phyloP scores from a whole-genome alignment of 1,140 invertebrate genomes.

The Calycopis cecrops region DNA sequence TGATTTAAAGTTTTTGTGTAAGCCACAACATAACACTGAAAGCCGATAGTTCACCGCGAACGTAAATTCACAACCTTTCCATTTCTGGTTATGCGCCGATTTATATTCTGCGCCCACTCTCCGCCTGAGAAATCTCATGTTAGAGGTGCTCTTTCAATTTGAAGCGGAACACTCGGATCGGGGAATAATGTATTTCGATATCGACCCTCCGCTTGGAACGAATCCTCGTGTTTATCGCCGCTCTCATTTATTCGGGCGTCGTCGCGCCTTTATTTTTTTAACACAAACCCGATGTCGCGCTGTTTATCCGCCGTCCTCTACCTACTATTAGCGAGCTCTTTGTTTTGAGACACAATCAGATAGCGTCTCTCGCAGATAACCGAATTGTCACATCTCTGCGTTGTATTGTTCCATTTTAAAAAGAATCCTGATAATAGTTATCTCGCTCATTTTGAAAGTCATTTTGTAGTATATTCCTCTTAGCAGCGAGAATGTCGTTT shows the following conservation, averaged over 20 bases:
- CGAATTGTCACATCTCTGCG: constrained; percentile 52
- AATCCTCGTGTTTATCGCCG: constrained; percentile 73
- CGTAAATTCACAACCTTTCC: constrained; percentile 66
- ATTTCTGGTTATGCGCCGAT: constrained; percentile 73
- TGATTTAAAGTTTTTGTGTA: constrained; percentile 18
- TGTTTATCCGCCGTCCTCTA: constrained; percentile 61
- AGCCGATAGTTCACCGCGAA: constrained; percentile 44
- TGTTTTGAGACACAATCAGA: constrained; percentile 60
- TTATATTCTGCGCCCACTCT: constrained; percentile 74
- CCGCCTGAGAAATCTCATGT: constrained; percentile 73
- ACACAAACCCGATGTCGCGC: constrained; percentile 54
- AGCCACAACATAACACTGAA: constrained; percentile 20
- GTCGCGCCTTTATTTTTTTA: constrained; percentile 73
- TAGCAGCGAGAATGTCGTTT: too few species aligned
- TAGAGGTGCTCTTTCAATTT: constrained; percentile 75
- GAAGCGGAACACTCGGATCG: constrained; percentile 74
- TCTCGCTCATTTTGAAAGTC: too few species aligned
- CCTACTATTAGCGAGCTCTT: constrained; percentile 63
- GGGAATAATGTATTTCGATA: constrained; percentile 75
- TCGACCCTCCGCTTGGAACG: constrained; percentile 66
- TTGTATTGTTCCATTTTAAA: constrained; percentile 7
- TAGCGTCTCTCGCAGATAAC: constrained; percentile 56
- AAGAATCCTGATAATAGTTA: neutral
- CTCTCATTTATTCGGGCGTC: constrained; percentile 71
- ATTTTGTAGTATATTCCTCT: too few species aligned